Percentiles rank a stretch among this genome's conserved stretches.
These are phyloP conservation scores for Merodon equestris DNA, from an alignment of 2,888 invertebrate species.

Conservation along the genomic window DNA sequence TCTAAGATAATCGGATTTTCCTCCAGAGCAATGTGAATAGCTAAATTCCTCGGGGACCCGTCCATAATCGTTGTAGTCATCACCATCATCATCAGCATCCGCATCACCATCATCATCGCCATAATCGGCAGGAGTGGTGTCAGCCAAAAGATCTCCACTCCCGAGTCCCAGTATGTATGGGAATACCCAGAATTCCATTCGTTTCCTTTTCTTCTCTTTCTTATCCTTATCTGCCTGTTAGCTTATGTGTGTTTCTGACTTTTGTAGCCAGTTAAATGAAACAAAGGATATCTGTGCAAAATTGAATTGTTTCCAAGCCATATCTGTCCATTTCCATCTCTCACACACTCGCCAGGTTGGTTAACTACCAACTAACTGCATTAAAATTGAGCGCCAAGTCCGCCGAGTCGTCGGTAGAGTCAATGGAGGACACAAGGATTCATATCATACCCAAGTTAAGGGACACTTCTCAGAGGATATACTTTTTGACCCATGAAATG, in stretches of 20 bases:
- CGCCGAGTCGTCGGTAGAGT: not conserved
- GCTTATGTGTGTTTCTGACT: slow-evolving; percentile 20
- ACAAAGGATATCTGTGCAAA: slow-evolving; percentile 68
- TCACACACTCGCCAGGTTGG: slow-evolving; percentile 56
- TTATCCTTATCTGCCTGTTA: slow-evolving; percentile 4
- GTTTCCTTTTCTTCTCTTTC: slow-evolving; percentile 28
- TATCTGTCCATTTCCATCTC: slow-evolving; percentile 60
- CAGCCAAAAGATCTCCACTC: slow-evolving; percentile 26
- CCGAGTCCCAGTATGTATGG: slow-evolving; percentile 41
- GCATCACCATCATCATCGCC: slow-evolving; percentile 64
- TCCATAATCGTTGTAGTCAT: slow-evolving; percentile 65
- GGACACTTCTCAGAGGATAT: slow-evolving; percentile 74
- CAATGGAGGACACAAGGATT: slow-evolving; percentile 43
- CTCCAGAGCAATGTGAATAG: slow-evolving; percentile 43
- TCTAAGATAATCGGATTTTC: slow-evolving; percentile 64
- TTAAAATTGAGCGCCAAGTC: slow-evolving; percentile 54
- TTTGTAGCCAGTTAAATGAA: slow-evolving; percentile 61
- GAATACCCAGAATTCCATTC: not conserved
- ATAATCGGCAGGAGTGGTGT: slow-evolving; percentile 58
- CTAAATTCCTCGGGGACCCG: slow-evolving; percentile 54
- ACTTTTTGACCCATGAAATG: slow-evolving; percentile 79
- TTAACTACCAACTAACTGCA: slow-evolving; percentile 68
- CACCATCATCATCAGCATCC: slow-evolving; percentile 66
- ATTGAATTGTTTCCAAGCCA: slow-evolving; percentile 65
- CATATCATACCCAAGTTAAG: slow-evolving; percentile 9